Evolutionary conservation across 2,888 invertebrate species (phyloP).

Genomic region (Oligia fasciuncula): DNA sequence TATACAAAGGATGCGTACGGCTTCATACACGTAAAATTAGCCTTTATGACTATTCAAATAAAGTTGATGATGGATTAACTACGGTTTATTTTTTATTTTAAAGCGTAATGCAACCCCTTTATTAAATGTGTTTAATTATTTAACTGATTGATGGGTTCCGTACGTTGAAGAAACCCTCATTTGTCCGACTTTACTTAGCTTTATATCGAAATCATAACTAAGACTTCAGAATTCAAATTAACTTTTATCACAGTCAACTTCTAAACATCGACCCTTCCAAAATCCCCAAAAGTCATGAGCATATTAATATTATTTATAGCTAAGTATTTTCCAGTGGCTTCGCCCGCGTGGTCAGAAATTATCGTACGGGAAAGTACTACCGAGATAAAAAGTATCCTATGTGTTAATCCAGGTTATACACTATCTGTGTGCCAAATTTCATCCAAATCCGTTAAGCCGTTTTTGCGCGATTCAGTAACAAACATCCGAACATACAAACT

Average conservation of each 20-base stretch:
- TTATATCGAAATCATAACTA: not conserved
- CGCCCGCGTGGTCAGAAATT: too few species aligned
- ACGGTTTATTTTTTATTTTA: conserved; percentile 42
- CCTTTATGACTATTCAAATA: not conserved
- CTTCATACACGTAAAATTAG: conserved; percentile 2
- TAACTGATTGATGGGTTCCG: conserved; percentile 28
- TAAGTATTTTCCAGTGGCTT: too few species aligned
- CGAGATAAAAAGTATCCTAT: too few species aligned
- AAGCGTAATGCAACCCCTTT: conserved; percentile 31
- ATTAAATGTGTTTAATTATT: conserved; percentile 1
- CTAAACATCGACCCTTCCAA: too few species aligned
- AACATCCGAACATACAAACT: too few species aligned
- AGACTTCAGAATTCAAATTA: not conserved
- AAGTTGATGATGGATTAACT: conserved; percentile 16
- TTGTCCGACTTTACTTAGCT: not conserved
- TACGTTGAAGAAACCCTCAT: not conserved
- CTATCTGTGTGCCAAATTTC: too few species aligned
- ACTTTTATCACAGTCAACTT: too few species aligned
- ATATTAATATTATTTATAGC: not conserved
- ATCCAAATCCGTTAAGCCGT: too few species aligned
- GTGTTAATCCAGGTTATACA: too few species aligned
- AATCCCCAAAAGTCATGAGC: not conserved
- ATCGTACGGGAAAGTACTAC: too few species aligned
- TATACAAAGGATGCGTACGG: conserved; percentile 30
- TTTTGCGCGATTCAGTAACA: too few species aligned